Base-by-base conservation (phyloP, 1,140 invertebrate genomes). In the Sitobion miscanthi region DNA sequence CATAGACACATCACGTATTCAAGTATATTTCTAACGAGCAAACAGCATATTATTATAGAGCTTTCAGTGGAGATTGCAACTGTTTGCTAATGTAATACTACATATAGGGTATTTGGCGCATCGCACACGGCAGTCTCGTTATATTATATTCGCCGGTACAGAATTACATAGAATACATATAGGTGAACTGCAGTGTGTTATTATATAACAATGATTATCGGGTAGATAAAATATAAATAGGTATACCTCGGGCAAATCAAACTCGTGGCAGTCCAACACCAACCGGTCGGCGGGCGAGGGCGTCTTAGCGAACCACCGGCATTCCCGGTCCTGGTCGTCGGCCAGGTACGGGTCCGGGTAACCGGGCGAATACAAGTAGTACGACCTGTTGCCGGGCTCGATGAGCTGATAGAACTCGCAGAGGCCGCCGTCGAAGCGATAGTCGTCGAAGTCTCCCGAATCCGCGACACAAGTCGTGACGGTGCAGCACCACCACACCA, bases 351-450 rank as follows among this genome's bases (percentile, higher is more conserved):
- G 49, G 5, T 57, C 82, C 25, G 91, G 91, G 49, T 86, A 93
- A 42, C 82, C 91, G 21, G 91, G 91, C 38, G 91, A 93, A 82
- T 93, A 93, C 91, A 93, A 25, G 6, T 54, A 93, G 35, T 93
- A 93, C 35, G 91, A 93, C n/a, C 52, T 38, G 52, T 93, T 93
- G 21, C 91, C 91, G 23, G 91, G 91, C 35, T 93, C 91, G 77
- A 93, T 23, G 23, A 93, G 11, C 82, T 93, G 91, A 35, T 85
- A 93, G 4, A 52, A 93, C 11, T 93, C 82, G 25, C 91, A 93
- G 1, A 21, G 14, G 2, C 54, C 30, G 6, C 82, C 49, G 49
- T 93, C 82, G 49, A 42, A 54, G 57, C 91, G 91, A 57, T 93
- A 93, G 21, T 85, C 47, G 77, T 52, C 49, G 1, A 30, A 49